Conservation (phyloP, 2,888 invertebrate species). For the Acrocyrtus sp. region DNA sequence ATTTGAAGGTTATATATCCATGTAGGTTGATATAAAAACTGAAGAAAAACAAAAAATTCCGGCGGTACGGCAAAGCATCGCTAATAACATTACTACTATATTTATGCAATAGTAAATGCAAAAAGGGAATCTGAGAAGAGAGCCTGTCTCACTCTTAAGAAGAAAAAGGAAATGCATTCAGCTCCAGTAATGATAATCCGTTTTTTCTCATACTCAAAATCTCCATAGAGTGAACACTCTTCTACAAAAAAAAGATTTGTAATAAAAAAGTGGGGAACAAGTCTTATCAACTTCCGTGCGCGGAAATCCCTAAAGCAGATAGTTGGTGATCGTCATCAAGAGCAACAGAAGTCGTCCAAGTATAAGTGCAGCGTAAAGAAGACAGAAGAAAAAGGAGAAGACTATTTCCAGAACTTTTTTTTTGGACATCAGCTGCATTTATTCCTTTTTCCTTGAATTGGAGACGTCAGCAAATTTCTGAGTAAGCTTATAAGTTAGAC, state of each 20-base stretch:
- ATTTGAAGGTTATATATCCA: too few relatives aligned
- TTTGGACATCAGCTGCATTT: too few relatives aligned
- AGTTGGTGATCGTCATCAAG: too few relatives aligned
- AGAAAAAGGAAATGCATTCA: conserved; percentile 10
- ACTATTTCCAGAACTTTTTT: too few relatives aligned
- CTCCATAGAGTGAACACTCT: not conserved
- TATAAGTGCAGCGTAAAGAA: not conserved
- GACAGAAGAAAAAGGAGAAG: not conserved
- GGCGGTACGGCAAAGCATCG: not conserved
- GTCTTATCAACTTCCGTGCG: conserved; percentile 40
- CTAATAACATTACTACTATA: not conserved
- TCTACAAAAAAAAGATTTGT: conserved; percentile 10
- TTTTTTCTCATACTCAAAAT: conserved; percentile 12
- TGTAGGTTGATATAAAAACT: too few relatives aligned
- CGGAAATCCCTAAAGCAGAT: too few relatives aligned
- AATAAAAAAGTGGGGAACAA: not conserved
- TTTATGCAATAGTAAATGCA: not conserved
- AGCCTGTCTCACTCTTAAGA: too few relatives aligned
- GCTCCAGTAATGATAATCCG: conserved; percentile 21
- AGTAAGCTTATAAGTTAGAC: too few relatives aligned
- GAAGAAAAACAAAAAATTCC: not conserved
- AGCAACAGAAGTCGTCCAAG: too few relatives aligned
- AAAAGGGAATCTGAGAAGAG: too few relatives aligned
- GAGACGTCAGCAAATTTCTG: too few relatives aligned
- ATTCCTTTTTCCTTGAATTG: too few relatives aligned